A percentile compares a stretch with the other conserved stretches of the same genome.
phyloP scores from a whole-genome alignment of 2,888 invertebrate genomes.

The Notocelia uddmanniana region DNA sequence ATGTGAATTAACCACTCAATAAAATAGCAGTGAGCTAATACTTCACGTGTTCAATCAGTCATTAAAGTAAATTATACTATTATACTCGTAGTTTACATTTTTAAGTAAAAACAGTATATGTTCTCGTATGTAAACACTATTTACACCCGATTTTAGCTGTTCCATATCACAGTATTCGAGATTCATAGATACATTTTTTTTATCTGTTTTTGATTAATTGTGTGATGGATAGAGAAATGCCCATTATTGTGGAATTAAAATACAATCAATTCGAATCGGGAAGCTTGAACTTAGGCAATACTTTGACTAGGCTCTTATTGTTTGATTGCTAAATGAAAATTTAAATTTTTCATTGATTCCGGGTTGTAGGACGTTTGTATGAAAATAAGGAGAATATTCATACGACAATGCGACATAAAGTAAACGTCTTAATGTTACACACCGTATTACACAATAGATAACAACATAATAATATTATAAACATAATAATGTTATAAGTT shows the following conservation, averaged over 20 bases:
- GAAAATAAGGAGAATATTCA: too few species aligned
- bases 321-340: too few species aligned
- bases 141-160: conserved; percentile 29
- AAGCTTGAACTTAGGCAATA: not conserved
- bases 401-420: too few species aligned
- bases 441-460: too few species aligned
- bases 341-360: too few species aligned
- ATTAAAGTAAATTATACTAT: conserved; percentile 23
- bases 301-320: too few species aligned
- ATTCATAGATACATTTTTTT: conserved; percentile 18
- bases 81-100: not conserved
- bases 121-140: not conserved
- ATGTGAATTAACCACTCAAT: conserved; percentile 12
- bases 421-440: too few species aligned
- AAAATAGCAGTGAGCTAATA: conserved; percentile 25
- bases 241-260: not conserved
- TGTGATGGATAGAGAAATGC: conserved; percentile 26
- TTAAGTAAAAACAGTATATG: conserved; percentile 23
- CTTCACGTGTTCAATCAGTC: conserved; percentile 26
- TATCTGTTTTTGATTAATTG: not conserved
- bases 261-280: not conserved
- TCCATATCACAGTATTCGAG: conserved; percentile 46
- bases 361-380: too few species aligned
- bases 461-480: too few species aligned
- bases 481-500: too few species aligned